Evolutionary conservation across 2,888 invertebrate species (phyloP), one percentile per base, ranked within the genome.

Genomic region (Drosophila suboccidentalis): DNA sequence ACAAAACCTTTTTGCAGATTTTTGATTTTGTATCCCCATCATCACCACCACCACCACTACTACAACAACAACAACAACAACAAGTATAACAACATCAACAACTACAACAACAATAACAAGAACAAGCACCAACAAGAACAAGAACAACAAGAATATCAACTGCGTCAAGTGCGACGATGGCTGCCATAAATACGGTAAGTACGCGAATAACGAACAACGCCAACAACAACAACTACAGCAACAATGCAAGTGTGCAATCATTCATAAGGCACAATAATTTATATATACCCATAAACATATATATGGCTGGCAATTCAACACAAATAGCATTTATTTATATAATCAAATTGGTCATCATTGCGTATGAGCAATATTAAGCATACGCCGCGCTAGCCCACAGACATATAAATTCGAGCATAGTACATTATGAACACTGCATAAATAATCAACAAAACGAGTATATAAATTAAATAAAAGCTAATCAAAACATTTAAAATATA

Each of bases 111-210:
- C 68, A 74, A 76, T 74, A 85, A 72, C 69, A 84, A 65, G 70
- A 80, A 70, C 62, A 82, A 61, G 71, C 78, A 77, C 68, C 49
- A 73, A 69, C 64, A 64, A 68, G 36, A 57, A 71, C 55, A 75
- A n/a, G n/a, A n/a, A n/a, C n/a, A n/a, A n/a, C n/a, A n/a, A 79
- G 83, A 78, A 73, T 74, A 76, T 80, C 89, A 73, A 82, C 84
- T 43, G 74, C 89, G 75, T 73, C 90, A 78, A 80, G 79, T 76
- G 79, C 89, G 78, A 89, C 90, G 85, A 92, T 92, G 92, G 92
- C 92, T 83, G 91, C 92, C 86, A 89, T 92, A 82, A 92, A 92
- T 89, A 91, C 92, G 92, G 92, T 92, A 92, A 92, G 92, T 92
- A 87, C 78, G 72, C 69, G 78, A 75, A 72, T 60, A 51, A 70